Evolutionary conservation across 2,113 vertebrate genomes (phyloP).

Genomic region (Patagioenas fasciata): DNA sequence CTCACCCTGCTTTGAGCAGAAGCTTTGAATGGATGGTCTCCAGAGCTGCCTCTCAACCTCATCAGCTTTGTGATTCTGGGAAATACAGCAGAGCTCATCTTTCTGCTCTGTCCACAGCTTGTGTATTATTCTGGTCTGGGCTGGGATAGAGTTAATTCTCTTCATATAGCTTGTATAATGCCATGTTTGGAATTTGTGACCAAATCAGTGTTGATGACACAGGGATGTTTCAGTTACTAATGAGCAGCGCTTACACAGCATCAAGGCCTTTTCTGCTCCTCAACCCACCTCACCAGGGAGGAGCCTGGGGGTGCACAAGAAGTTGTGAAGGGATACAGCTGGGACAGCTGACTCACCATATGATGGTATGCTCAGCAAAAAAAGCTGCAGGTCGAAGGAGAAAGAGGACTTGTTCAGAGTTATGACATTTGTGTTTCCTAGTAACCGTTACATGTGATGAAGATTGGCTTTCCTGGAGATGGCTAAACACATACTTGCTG

Average conservation of each 20-base stretch:
- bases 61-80: background rate
- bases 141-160: background rate
- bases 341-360: background rate
- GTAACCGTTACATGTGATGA: background rate
- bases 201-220: background rate
- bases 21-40: background rate
- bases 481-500: background rate
- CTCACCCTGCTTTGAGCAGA: background rate
- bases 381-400: background rate
- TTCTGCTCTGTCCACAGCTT: background rate
- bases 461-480: background rate
- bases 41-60: background rate
- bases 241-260: background rate
- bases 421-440: background rate
- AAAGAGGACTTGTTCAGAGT: background rate
- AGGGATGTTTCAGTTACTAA: background rate
- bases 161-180: background rate
- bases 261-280: background rate
- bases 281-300: fast-evolving
- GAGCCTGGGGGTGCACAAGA: background rate
- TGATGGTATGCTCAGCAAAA: background rate
- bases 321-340: background rate
- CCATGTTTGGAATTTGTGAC: background rate
- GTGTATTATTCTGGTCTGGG: background rate
- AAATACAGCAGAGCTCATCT: background rate